Conservation (phyloP, 1,140 invertebrate species). For the Drosophila eugracilis region DNA sequence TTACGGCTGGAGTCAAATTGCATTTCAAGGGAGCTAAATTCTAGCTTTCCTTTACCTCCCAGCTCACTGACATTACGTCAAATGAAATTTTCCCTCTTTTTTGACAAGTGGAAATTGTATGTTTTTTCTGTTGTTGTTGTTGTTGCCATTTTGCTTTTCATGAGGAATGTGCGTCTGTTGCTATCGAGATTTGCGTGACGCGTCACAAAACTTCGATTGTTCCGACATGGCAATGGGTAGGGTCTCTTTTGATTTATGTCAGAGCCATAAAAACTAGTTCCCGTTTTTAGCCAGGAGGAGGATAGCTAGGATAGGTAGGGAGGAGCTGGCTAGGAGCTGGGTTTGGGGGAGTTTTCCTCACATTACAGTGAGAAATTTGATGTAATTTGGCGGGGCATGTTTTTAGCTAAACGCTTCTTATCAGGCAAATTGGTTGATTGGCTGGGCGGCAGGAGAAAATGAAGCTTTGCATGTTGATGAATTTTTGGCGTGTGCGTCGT, state of each 20-base stretch:
- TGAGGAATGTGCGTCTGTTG: constrained; percentile 15
- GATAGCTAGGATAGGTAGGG: no score
- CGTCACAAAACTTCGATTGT: constrained; percentile 61
- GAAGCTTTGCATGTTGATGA: constrained; percentile 76
- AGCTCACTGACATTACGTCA: constrained; percentile 22
- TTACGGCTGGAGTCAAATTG: constrained; percentile 48
- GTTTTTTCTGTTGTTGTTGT: constrained; percentile 20
- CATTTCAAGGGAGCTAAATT: constrained; percentile 41
- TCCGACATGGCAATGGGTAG: constrained; percentile 10
- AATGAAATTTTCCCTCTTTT: constrained; percentile 51
- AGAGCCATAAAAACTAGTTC: constrained; percentile 63
- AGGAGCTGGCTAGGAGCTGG: background rate
- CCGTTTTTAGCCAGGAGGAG: constrained; percentile 1
- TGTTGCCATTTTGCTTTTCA: background rate
- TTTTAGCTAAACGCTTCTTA: constrained; percentile 80
- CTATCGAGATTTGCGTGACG: constrained; percentile 74
- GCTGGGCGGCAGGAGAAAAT: background rate
- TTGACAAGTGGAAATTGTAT: constrained; percentile 67
- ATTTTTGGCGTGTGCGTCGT: constrained; percentile 75
- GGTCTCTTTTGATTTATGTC: constrained; percentile 70
- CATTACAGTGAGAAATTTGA: constrained; percentile 77
- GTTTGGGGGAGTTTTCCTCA: constrained; percentile 16
- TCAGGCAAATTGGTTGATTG: constrained; percentile 78
- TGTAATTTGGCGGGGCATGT: constrained; percentile 81
- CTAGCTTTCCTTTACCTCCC: constrained; percentile 1